Evolutionary conservation across 2,113 vertebrate genomes (phyloP).

Genomic region (Psittacara wagleri): DNA sequence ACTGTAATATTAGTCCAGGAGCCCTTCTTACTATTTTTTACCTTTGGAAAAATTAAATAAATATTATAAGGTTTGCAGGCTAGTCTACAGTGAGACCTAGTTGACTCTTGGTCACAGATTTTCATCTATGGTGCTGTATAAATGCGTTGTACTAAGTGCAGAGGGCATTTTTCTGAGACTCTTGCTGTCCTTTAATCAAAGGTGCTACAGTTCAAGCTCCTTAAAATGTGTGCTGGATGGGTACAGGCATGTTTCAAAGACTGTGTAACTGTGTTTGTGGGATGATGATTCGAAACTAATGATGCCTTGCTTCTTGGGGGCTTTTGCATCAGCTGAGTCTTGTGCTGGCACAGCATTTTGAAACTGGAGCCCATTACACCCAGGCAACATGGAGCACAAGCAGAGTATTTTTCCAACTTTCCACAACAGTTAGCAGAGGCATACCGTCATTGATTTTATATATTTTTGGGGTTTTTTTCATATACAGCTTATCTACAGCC

Average conservation of each 20-base stretch:
- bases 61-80: background rate
- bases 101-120: background rate
- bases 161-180: background rate
- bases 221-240: background rate
- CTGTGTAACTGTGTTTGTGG: background rate
- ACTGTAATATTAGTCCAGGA: background rate
- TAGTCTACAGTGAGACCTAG: background rate
- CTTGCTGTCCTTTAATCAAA: background rate
- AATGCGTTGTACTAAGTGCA: background rate
- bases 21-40: background rate
- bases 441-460: background rate
- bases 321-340: background rate
- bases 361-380: background rate
- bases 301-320: background rate
- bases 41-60: background rate
- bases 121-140: background rate
- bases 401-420: background rate
- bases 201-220: background rate
- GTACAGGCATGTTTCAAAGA: background rate
- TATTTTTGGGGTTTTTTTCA: background rate
- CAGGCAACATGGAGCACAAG: rapidly evolving
- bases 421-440: background rate
- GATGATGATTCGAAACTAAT: background rate
- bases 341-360: background rate
- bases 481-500: background rate